Evolutionary conservation across 2,888 invertebrate genomes (phyloP).

Genomic region (Sipunculus nudus): DNA sequence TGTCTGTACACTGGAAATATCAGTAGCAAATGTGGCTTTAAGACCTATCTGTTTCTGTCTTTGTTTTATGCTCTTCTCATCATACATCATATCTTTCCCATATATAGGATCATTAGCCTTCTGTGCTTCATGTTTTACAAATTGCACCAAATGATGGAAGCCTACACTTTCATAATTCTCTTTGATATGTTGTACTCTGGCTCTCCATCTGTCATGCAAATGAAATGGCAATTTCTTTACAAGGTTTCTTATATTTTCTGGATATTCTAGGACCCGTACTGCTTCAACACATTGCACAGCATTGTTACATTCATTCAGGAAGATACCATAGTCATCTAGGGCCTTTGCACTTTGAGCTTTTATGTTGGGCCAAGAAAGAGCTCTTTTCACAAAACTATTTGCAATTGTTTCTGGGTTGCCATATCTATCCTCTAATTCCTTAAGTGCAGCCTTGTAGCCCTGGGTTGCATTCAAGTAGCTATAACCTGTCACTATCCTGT

Average conservation of each 20-base stretch:
- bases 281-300: slow-evolving; percentile 16
- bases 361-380: slow-evolving; percentile 15
- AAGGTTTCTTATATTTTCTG: slow-evolving; percentile 16
- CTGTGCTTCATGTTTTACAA: slow-evolving; percentile 1
- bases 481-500: slow-evolving; percentile 19
- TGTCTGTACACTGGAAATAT: no score
- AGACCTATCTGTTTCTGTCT: background rate
- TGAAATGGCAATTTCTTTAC: slow-evolving; percentile 14
- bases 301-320: slow-evolving; percentile 25
- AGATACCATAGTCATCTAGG: slow-evolving; percentile 24
- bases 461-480: slow-evolving; percentile 8
- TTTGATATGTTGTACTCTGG: background rate
- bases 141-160: background rate
- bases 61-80: no score
- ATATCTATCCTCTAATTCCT: no score
- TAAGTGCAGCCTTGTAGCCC: slow-evolving; percentile 15
- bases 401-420: slow-evolving; percentile 12
- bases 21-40: background rate
- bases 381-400: slow-evolving; percentile 15
- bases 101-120: slow-evolving; percentile 12
- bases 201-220: slow-evolving; percentile 23
- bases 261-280: slow-evolving; percentile 15
- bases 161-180: background rate
- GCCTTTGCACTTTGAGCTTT: slow-evolving; percentile 13
- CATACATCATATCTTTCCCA: slow-evolving; percentile 6